Conservation (phyloP, 2,888 invertebrate genomes). For the Luperina nickerlii region DNA sequence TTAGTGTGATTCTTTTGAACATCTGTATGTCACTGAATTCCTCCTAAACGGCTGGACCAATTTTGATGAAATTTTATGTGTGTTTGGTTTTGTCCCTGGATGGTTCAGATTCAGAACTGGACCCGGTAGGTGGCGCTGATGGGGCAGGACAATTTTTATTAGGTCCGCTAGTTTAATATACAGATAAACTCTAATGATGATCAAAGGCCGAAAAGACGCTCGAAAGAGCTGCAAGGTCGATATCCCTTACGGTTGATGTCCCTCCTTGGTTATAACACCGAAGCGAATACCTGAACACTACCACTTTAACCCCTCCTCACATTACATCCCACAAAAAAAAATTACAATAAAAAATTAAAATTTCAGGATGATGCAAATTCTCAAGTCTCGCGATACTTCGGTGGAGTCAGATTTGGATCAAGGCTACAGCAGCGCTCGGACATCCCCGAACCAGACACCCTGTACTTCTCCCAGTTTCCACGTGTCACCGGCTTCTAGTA, state of each 20-base stretch:
- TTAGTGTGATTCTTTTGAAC: too few species aligned
- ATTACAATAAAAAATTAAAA: not conserved
- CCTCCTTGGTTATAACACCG: conserved; percentile 83
- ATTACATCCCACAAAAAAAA: not conserved
- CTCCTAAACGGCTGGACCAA: not conserved
- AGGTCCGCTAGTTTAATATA: not conserved
- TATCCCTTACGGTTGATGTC: conserved; percentile 81
- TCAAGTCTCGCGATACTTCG: conserved; percentile 80
- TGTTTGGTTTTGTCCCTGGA: not conserved
- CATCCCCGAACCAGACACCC: conserved; percentile 83
- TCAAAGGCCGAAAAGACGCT: conserved; percentile 78
- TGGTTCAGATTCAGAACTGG: not conserved
- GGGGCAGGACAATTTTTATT: not conserved
- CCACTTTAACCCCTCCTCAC: not conserved
- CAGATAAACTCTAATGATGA: conserved; percentile 74
- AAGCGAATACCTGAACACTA: conserved; percentile 81
- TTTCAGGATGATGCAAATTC: conserved; percentile 87
- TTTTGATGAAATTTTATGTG: not conserved
- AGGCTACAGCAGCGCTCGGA: conserved; percentile 84
- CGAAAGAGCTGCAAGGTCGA: conserved; percentile 80
- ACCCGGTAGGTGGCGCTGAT: not conserved
- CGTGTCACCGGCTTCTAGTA: conserved; percentile 78
- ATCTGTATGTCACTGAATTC: not conserved
- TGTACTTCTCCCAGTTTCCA: conserved; percentile 79
- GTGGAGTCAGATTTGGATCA: conserved; percentile 81